phyloP scores from a whole-genome alignment of 2,113 vertebrate genomes.

The Leucoraja erinaceus region DNA sequence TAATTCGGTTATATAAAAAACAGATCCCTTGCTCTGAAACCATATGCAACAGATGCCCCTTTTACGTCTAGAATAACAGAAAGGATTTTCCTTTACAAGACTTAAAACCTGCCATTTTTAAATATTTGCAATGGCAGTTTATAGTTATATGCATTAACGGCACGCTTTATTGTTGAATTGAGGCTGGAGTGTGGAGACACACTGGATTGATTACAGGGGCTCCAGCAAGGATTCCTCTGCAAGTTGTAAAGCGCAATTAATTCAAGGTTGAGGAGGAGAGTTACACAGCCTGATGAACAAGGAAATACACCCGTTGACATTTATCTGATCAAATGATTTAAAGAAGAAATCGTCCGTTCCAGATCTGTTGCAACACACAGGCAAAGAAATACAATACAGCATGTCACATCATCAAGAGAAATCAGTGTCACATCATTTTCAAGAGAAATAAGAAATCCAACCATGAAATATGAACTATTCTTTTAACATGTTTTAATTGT shows the following conservation, averaged over 20 bases:
- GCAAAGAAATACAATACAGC: neutral
- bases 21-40: constrained; percentile 5
- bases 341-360: neutral
- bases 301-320: neutral
- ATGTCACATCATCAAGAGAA: too few relatives aligned
- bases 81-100: constrained; percentile 33
- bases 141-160: constrained; percentile 23
- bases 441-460: neutral
- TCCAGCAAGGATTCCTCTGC: neutral
- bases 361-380: neutral
- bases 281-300: constrained; percentile 8
- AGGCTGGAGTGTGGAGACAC: neutral
- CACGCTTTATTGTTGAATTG: constrained; percentile 7
- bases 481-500: neutral
- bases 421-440: neutral
- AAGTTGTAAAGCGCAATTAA: constrained; percentile 23
- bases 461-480: neutral
- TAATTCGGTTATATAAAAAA: neutral
- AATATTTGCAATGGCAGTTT: constrained; percentile 33
- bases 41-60: neutral
- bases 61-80: neutral
- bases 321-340: neutral
- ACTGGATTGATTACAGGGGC: constrained; percentile 32
- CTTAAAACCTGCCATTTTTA: constrained; percentile 27
- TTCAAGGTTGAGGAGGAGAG: constrained; percentile 22